These are phyloP conservation scores for Acronicta alni DNA, from an alignment of 2,888 invertebrate species.

Conservation along the genomic window DNA sequence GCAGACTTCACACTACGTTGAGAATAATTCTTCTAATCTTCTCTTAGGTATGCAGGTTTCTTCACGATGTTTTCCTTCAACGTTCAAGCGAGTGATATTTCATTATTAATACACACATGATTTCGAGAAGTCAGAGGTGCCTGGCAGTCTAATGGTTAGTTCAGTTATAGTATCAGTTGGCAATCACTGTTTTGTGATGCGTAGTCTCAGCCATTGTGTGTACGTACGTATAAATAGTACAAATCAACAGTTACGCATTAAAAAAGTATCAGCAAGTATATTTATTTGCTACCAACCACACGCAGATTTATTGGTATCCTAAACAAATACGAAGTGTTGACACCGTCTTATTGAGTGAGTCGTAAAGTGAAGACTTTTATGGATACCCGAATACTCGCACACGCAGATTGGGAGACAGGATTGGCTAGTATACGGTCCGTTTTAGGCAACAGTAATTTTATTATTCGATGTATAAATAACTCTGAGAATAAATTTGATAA, in stretches of 20 bases:
- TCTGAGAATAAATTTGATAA: constrained; percentile 9
- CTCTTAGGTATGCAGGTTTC: no score
- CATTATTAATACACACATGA: no score
- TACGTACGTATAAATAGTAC: not conserved
- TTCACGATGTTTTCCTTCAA: no score
- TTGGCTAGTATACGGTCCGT: constrained; percentile 31
- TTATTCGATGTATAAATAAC: no score
- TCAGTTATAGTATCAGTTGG: no score
- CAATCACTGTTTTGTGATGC: no score
- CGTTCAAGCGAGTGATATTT: no score
- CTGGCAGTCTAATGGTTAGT: no score
- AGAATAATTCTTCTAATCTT: no score
- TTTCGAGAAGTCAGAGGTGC: no score
- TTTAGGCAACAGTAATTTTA: constrained; percentile 54
- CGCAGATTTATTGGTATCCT: constrained; percentile 72
- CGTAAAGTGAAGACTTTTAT: constrained; percentile 61
- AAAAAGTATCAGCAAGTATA: constrained; percentile 5
- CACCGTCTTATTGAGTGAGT: constrained; percentile 69
- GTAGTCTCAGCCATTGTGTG: no score
- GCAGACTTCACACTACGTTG: no score
- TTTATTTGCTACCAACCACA: constrained; percentile 15
- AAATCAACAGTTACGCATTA: not conserved
- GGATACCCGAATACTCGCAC: constrained; percentile 48
- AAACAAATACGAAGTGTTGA: constrained; percentile 76
- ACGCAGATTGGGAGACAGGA: constrained; percentile 44